Evolutionary conservation across 2,888 invertebrate species (phyloP).

Genomic region (Harpalus rufipes): DNA sequence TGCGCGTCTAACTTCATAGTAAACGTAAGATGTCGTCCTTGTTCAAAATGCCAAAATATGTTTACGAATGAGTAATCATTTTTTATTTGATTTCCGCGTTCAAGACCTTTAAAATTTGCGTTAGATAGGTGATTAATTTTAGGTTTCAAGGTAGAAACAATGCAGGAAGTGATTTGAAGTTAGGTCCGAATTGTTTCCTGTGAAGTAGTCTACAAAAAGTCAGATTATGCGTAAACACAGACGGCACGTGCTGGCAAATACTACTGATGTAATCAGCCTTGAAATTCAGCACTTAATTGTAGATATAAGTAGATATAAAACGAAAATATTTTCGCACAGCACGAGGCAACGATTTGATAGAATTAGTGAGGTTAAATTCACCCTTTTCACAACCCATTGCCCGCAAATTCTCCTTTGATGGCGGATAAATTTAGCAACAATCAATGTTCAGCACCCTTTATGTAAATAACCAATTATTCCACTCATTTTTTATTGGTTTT

Average conservation of each 20-base stretch:
- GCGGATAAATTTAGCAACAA: slow-evolving; percentile 7
- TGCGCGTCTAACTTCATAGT: slow-evolving; percentile 32
- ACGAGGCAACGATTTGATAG: background rate
- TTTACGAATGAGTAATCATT: slow-evolving; percentile 45
- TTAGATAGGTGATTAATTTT: slow-evolving; percentile 26
- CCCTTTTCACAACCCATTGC: slow-evolving; percentile 7
- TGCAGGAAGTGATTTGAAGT: slow-evolving; percentile 9
- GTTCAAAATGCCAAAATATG: slow-evolving; percentile 30
- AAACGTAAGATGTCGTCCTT: slow-evolving; percentile 30
- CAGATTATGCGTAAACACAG: background rate
- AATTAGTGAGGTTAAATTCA: background rate
- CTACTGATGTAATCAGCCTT: slow-evolving; percentile 48
- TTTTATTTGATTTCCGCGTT: slow-evolving; percentile 37
- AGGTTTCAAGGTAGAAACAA: slow-evolving; percentile 17
- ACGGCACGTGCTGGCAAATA: slow-evolving; percentile 19
- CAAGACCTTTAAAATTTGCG: slow-evolving; percentile 13
- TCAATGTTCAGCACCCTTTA: background rate
- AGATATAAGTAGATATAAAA: slow-evolving; percentile 21
- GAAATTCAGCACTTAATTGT: slow-evolving; percentile 39
- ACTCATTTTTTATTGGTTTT: too few species aligned
- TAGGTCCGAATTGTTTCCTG: background rate
- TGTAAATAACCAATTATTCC: background rate
- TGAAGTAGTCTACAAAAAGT: background rate
- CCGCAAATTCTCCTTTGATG: slow-evolving; percentile 25
- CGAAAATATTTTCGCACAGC: slow-evolving; percentile 16